Evolutionary conservation across 30 jellyfish, hydroid and myxozoan genomes (phyloP).

Genomic region (Aurelia aurita complex sp. Pacific): DNA sequence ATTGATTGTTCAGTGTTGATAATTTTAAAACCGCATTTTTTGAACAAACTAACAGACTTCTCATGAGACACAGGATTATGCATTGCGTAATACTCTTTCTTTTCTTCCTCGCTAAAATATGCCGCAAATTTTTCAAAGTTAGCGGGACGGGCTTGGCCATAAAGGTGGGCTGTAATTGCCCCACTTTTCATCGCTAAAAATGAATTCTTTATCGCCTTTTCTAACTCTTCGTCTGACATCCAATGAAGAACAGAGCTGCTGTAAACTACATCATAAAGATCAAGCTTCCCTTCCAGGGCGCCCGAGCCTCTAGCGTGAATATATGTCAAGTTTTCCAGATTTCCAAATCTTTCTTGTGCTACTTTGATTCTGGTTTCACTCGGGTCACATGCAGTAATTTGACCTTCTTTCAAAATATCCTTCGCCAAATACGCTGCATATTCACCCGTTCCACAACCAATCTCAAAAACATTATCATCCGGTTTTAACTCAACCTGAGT

Average conservation of each 20-base stretch:
- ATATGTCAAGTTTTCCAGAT: background rate
- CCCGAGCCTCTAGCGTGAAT: background rate
- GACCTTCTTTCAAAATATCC: background rate
- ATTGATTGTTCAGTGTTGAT: background rate
- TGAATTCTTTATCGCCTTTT: background rate
- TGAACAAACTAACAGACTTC: background rate
- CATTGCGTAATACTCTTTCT: background rate
- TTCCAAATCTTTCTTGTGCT: background rate
- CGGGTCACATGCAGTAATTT: background rate
- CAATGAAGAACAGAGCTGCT: conserved; percentile 2
- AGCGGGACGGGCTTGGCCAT: background rate
- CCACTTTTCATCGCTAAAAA: background rate
- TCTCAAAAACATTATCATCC: conserved; percentile 6
- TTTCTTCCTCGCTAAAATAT: background rate
- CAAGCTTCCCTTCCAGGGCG: background rate
- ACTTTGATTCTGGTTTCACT: background rate
- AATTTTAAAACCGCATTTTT: background rate
- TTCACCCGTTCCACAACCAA: conserved; percentile 44
- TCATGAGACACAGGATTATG: background rate
- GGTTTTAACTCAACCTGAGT: background rate
- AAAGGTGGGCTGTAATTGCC: background rate
- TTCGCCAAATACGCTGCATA: background rate
- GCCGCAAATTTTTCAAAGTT: background rate
- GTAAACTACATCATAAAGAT: background rate
- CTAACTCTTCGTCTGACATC: background rate